Conservation (phyloP, 2,888 invertebrate genomes). For the Xanthia togata region DNA sequence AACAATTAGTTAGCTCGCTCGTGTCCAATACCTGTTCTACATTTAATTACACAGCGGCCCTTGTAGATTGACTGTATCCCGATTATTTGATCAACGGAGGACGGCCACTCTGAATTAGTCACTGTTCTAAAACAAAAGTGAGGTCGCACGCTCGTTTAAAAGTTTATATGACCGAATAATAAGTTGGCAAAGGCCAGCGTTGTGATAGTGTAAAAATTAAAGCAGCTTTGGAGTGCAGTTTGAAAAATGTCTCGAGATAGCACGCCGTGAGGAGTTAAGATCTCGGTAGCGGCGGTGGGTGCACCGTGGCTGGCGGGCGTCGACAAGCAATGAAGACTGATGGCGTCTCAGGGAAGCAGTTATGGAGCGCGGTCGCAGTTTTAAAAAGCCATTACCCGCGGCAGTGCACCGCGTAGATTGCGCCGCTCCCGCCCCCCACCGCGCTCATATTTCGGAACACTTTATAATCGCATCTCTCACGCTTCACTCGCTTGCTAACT, state of each 20-base stretch:
- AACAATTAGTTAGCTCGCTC: slow-evolving; percentile 66
- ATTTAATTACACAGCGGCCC: slow-evolving; percentile 61
- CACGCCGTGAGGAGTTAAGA: slow-evolving; percentile 86
- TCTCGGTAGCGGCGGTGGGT: slow-evolving; percentile 70
- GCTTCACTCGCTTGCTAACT: slow-evolving; percentile 89
- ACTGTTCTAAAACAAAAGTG: slow-evolving; percentile 29
- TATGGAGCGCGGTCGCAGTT: slow-evolving; percentile 91
- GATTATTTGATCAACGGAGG: slow-evolving; percentile 49
- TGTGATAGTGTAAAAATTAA: slow-evolving; percentile 74
- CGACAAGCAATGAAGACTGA: slow-evolving; percentile 91
- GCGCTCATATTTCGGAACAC: slow-evolving; percentile 89
- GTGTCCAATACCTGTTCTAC: slow-evolving; percentile 62
- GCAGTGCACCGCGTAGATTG: slow-evolving; percentile 89
- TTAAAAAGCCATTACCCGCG: slow-evolving; percentile 90
- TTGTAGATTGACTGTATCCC: slow-evolving; percentile 50
- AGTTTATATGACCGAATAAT: slow-evolving; percentile 50
- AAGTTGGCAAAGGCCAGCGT: slow-evolving; percentile 49
- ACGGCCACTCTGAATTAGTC: slow-evolving; percentile 41
- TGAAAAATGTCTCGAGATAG: slow-evolving; percentile 83
- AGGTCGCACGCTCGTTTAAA: slow-evolving; percentile 15
- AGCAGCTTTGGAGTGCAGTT: slow-evolving; percentile 72
- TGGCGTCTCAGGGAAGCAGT: slow-evolving; percentile 89
- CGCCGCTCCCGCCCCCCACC: slow-evolving; percentile 75
- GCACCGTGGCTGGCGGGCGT: slow-evolving; percentile 79
- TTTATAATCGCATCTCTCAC: slow-evolving; percentile 90